phyloP scores from a whole-genome alignment of 23 tunicate species.

The Botrylloides violaceus region DNA sequence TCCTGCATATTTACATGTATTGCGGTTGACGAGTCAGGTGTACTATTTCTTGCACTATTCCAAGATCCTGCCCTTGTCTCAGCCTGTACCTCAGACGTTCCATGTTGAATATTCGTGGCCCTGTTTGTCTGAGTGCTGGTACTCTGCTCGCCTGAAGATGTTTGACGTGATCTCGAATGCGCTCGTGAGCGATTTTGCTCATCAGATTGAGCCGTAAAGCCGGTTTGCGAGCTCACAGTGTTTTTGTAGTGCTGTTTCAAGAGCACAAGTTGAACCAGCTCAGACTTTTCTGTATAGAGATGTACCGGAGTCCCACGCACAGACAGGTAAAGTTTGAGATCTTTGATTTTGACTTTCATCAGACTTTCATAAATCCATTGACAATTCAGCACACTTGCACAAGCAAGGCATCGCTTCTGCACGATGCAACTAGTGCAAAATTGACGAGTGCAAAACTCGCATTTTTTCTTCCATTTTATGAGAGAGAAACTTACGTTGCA shows the following conservation, averaged over 20 bases:
- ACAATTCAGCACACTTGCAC: conserved; percentile 23
- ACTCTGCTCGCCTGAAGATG: background rate
- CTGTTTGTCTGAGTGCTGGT: background rate
- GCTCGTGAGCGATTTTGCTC: background rate
- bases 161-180: background rate
- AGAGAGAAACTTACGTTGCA: conserved; percentile 47
- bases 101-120: background rate
- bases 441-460: conserved; percentile 21
- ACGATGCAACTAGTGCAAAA: conserved; percentile 47
- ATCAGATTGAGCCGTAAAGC: background rate
- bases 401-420: conserved; percentile 30
- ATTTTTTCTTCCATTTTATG: conserved; percentile 39
- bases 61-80: conserved; percentile 30
- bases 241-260: conserved; percentile 8
- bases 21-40: background rate
- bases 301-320: conserved; percentile 32
- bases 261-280: conserved; percentile 40
- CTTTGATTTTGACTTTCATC: conserved; percentile 47
- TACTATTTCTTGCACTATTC: too few species aligned
- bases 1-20: too few species aligned
- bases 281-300: conserved; percentile 44
- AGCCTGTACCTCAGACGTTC: background rate
- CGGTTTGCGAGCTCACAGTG: background rate
- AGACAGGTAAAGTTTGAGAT: conserved; percentile 33
- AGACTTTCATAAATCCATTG: conserved; percentile 8